These are phyloP conservation scores for Danio aesculapii DNA, from an alignment of 2,797 vertebrate species.

Conservation along the genomic window DNA sequence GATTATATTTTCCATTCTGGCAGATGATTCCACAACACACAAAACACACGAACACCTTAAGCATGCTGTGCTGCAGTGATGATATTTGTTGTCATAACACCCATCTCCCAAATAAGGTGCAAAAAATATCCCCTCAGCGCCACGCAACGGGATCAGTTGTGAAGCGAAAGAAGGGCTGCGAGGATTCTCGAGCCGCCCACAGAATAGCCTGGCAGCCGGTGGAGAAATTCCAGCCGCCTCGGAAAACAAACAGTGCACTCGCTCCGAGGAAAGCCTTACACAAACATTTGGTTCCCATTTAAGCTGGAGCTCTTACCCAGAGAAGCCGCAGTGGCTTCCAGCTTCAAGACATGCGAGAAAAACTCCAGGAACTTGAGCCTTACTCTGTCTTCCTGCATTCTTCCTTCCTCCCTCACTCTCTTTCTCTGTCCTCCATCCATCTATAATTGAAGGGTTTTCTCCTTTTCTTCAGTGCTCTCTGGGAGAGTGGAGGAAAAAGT, in stretches of 20 bases:
- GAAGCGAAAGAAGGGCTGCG: constrained; percentile 49
- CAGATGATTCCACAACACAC: constrained; percentile 24
- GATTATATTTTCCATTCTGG: constrained; percentile 13
- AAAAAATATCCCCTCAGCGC: constrained; percentile 67
- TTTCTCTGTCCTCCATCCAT: constrained; percentile 31
- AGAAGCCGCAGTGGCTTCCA: constrained; percentile 51
- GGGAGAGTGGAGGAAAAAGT: constrained; percentile 14
- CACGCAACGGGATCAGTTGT: constrained; percentile 44
- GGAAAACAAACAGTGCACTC: constrained; percentile 75
- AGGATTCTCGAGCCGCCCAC: constrained; percentile 64
- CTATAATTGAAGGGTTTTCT: constrained; percentile 38
- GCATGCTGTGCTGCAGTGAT: constrained; percentile 18
- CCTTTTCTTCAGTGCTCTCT: constrained; percentile 34
- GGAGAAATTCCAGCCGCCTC: constrained; percentile 75
- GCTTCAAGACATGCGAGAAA: constrained; percentile 29
- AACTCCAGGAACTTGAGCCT: constrained; percentile 38
- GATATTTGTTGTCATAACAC: constrained; percentile 48
- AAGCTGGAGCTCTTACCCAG: constrained; percentile 58
- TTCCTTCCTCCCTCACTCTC: neutral
- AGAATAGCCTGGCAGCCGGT: constrained; percentile 69
- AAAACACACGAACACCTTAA: constrained; percentile 27
- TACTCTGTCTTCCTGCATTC: constrained; percentile 19
- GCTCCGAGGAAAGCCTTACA: constrained; percentile 72
- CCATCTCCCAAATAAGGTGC: constrained; percentile 58
- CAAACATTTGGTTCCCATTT: constrained; percentile 84